These are phyloP conservation scores for Teleiodes luculella DNA, from an alignment of 2,888 invertebrate genomes.

Conservation along the genomic window DNA sequence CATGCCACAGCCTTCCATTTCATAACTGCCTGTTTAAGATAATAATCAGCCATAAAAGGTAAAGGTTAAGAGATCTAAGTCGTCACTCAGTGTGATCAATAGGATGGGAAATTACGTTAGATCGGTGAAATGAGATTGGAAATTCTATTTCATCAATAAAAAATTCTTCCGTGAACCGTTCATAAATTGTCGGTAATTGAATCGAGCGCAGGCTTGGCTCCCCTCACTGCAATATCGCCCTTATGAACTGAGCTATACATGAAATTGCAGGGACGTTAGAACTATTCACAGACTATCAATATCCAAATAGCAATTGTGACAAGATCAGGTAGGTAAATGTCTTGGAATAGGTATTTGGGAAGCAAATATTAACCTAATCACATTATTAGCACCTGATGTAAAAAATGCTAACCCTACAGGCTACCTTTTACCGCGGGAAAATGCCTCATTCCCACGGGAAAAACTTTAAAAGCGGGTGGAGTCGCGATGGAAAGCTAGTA, in stretches of 20 bases:
- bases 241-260: constrained; percentile 26
- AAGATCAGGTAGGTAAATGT: no score
- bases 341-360: no score
- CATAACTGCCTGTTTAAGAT: background rate
- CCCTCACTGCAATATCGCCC: constrained; percentile 52
- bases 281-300: no score
- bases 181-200: constrained; percentile 71
- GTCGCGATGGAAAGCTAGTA: no score
- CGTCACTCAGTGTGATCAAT: constrained; percentile 50
- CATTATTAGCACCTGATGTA: no score
- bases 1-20: background rate
- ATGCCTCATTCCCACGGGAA: no score
- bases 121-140: constrained; percentile 36
- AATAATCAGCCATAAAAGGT: background rate
- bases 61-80: constrained; percentile 38
- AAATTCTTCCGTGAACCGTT: constrained; percentile 59
- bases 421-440: no score
- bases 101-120: constrained; percentile 56
- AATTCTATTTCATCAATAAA: constrained; percentile 57
- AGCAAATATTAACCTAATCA: no score
- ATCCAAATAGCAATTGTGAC: no score
- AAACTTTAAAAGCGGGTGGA: no score
- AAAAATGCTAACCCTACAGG: no score
- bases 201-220: constrained; percentile 58
- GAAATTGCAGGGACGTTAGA: no score